phyloP scores from a whole-genome alignment of 2,888 invertebrate genomes.

The Megaustenia siamemsis region DNA sequence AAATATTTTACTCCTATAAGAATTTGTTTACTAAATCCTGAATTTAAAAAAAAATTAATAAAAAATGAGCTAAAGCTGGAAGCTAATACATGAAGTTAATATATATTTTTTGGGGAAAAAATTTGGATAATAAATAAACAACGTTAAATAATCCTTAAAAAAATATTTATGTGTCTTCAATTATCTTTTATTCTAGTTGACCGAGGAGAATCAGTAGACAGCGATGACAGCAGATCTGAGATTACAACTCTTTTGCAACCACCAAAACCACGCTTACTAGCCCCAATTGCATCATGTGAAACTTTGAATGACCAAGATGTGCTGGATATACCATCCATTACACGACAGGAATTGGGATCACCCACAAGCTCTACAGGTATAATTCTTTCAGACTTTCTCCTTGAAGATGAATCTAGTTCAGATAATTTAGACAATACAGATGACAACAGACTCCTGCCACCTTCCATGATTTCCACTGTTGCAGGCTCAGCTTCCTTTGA shows the following conservation, averaged over 20 bases:
- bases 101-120: no score
- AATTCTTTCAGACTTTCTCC: conserved; percentile 63
- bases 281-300: conserved; percentile 80
- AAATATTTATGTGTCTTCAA: no score
- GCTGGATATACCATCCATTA: conserved; percentile 71
- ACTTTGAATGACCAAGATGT: conserved; percentile 75
- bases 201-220: conserved; percentile 66
- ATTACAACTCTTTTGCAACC: conserved; percentile 66
- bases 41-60: no score
- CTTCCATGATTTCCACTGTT: conserved; percentile 57
- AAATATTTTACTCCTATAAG: no score
- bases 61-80: no score
- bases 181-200: conserved; percentile 56
- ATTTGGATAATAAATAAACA: no score
- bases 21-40: no score
- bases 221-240: conserved; percentile 67
- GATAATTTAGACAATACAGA: conserved; percentile 66
- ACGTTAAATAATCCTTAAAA: no score
- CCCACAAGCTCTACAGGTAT: conserved; percentile 60
- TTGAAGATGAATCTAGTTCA: conserved; percentile 66
- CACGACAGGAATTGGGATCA: conserved; percentile 64
- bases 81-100: no score
- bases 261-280: conserved; percentile 73
- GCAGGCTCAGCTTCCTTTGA: conserved; percentile 68
- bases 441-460: conserved; percentile 63